These are phyloP conservation scores for Heliconius charithonia DNA, from an alignment of 2,888 invertebrate species.

Conservation along the genomic window DNA sequence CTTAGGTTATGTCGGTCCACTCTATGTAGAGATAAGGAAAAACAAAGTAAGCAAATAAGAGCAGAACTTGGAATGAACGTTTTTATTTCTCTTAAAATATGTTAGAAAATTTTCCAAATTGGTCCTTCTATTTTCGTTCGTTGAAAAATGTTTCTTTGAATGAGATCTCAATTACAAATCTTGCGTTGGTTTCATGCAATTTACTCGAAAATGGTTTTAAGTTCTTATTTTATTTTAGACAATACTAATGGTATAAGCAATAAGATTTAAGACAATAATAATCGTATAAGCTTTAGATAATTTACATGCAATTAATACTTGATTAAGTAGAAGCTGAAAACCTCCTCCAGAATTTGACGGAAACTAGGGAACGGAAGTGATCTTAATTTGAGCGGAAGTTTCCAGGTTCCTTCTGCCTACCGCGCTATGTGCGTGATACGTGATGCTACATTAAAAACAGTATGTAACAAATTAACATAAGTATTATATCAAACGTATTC, in stretches of 20 bases:
- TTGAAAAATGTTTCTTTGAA: conserved; percentile 17
- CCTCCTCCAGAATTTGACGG: too few species aligned
- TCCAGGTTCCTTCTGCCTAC: too few species aligned
- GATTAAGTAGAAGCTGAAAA: too few species aligned
- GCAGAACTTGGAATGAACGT: conserved; percentile 14
- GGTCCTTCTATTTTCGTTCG: conserved; percentile 2
- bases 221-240: background rate
- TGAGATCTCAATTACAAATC: conserved; percentile 17
- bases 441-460: too few species aligned
- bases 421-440: too few species aligned
- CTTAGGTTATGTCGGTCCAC: conserved; percentile 33
- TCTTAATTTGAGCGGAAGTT: too few species aligned
- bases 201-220: background rate
- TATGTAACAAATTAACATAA: background rate
- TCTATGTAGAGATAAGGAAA: conserved; percentile 38
- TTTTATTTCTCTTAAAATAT: conserved; percentile 26
- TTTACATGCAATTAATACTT: background rate
- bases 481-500: background rate
- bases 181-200: conserved; percentile 1
- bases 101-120: conserved; percentile 20
- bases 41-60: conserved; percentile 54
- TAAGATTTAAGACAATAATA: background rate
- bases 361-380: too few species aligned
- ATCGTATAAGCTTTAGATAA: too few species aligned
- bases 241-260: too few species aligned